Base-by-base conservation (phyloP, 2,888 invertebrate species). In the Pachydiplax longipennis region DNA sequence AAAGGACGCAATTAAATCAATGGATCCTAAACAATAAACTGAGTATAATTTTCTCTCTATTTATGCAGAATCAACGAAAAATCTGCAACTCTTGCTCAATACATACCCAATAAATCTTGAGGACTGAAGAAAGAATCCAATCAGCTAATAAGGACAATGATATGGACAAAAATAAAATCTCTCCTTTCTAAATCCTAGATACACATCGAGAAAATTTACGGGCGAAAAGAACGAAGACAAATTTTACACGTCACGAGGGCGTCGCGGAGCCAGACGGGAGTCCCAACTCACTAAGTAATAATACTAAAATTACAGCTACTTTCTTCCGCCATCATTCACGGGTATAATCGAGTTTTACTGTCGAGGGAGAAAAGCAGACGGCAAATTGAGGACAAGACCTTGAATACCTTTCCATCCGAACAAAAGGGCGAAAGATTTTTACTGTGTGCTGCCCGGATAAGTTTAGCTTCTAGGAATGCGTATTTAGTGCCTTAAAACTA, bases 381-480 rank as follows among this genome's bases (percentile, higher is more conserved):
- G 58, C 53, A 22, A 87, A 87, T 87, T 37, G 87, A 87, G 87
- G 87, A 87, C 87, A 61, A 61, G 87, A 65, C 87, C 87, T 87
- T 87, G 87, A 65, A 87, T 61, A 48, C 37, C 37, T 37, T 65
- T 37, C 15, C 18, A n/a, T 58, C 13, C 12, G 31, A 81, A 37
- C 10, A n/a, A 81, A 44, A n/a, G 37, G 40, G 35, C 25, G 80
- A 44, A 44, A 80, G 80, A 35, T 13, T 31, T 25, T 80, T 25
- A 35, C 35, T 80, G 25, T 25, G 13, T 18, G 61, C 83, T 31
- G 25, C 31, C 37, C 87, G 87, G 61, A 22, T 82, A 25, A 12
- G 40, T 44, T n/a, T 10, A 44, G 25, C 82, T 44, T 44, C 25
- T 13, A 25, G 82, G 82, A 82, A 82, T 44, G 82, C 25, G 82